Base-by-base conservation (phyloP, 2,113 vertebrate genomes). In the Psammodynastes pulverulentus region DNA sequence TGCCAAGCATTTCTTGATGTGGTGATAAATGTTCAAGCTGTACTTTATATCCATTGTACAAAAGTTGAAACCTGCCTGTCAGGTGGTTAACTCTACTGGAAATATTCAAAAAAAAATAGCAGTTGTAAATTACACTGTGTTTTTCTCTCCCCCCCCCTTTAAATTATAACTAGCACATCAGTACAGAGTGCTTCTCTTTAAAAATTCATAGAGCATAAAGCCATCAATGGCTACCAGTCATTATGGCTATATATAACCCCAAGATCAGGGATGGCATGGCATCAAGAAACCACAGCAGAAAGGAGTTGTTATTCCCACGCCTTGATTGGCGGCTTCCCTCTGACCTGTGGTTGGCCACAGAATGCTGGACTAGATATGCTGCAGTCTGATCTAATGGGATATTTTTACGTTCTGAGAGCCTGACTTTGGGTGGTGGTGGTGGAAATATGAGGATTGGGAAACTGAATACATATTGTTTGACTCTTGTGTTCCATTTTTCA, bases 401-500 rank as follows among this genome's bases (percentile, higher is more conserved):
- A 34, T 49, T 34, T 52, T 84, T 56, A 51, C 87, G 29, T 34
- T 62, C 10, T 49, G 84, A 58, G 84, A 91, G 72, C 21, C 26
- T 92, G 45, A 48, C 62, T 23, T 88, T 21, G 4, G 23, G 29
- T 0, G 21, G 9, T n/a, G n/a, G n/a, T n/a, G 21, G 0, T 9
- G 1, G 85, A 5, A 87, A 91, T 39, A 90, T 56, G 45, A 54
- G 49, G 51, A 53, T 10, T 58, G 3, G 1, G 19, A 88, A 4
- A 91, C 89, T n/a, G 58, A 0, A 23, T 91, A 52, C 52, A 86
- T 72, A 43, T 93, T 90, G 95, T 53, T 86, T 53, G 39, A 46
- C 84, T 90, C 39, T 46, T 54, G 3, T 26, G 0, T 34, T 46
- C 7, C 24, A 0, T 93, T 92, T 96, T 96, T 91, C 95, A 99